Percentiles rank a stretch among this genome's conserved stretches.
Conservation (phyloP, 2,797 vertebrate genomes). For the Gila robusta region DNA sequence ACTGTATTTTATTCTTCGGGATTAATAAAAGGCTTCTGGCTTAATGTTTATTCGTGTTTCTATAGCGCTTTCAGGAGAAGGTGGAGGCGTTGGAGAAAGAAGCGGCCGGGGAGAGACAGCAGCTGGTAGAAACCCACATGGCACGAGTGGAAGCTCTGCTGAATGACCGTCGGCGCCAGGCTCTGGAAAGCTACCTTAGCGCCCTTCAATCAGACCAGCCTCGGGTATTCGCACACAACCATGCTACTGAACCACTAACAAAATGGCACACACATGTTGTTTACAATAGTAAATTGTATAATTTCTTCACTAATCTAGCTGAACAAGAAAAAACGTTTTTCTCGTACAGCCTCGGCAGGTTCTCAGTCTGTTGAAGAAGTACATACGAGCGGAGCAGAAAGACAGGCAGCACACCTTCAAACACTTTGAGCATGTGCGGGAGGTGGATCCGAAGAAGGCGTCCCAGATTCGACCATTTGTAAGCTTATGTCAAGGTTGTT, state of each 20-base stretch:
- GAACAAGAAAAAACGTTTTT: neutral
- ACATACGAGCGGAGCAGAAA: conserved; percentile 96
- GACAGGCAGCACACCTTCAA: conserved; percentile 97
- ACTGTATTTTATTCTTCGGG: neutral
- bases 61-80: conserved; percentile 96
- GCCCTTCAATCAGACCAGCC: conserved; percentile 91
- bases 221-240: conserved; percentile 76
- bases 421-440: conserved; percentile 94
- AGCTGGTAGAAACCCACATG: conserved; percentile 98
- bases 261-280: neutral
- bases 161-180: conserved; percentile 90
- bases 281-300: neutral
- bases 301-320: neutral
- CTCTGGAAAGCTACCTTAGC: conserved; percentile 94
- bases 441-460: conserved; percentile 97
- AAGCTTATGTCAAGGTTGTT: conserved; percentile 14
- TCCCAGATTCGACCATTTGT: conserved; percentile 97
- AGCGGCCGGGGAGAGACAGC: conserved; percentile 94
- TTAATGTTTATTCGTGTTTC: conserved; percentile 6
- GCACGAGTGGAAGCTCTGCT: conserved; percentile 95
- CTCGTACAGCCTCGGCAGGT: conserved; percentile 90
- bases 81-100: conserved; percentile 96
- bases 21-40: conserved; percentile 32
- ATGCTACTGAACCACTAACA: neutral
- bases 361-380: conserved; percentile 95